Base-by-base conservation (phyloP, 2,888 invertebrate species). In the Augochlorella aurata region DNA sequence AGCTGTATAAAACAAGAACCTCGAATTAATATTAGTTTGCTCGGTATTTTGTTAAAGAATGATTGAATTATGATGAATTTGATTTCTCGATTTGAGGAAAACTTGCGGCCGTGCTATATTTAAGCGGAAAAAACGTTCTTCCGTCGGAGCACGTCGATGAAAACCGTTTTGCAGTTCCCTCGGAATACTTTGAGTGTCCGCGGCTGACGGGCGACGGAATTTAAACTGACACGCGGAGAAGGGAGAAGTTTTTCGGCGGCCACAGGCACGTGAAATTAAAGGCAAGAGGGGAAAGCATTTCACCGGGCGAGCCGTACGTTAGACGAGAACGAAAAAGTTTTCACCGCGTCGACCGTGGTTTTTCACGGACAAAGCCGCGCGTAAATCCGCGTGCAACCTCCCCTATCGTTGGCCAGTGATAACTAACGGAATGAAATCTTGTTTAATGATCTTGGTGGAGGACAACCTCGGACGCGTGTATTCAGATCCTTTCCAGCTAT, bases 231-330 rank as follows among this genome's bases (percentile, higher is more conserved):
- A 47, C 38, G 49, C 45, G 12, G 38, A 67, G 63, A 52, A 52
- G 29, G 50, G 18, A 71, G 24, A 77, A 83, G 81, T 71, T 80
- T 80, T 69, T 79, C 65, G 71, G 49, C 18, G 38, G 9, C 52
- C 72, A 61, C 61, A 65, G 52, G 24, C 69, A 83, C 78, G 83
- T 61, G 83, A 75, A 82, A 83, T 83, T 83, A 79, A 79, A 76
- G 66, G 77, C 29, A 65, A 52, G 72, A 73, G 24, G 9, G 69
- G 45, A 61, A 63, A 73, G 58, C 45, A 49, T 83, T 83, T 75
- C 54, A 67, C 54, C 54, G 68, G 52, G 58, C 54, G 29, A 81
- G 74, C 68, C 63, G 72, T 65, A 72, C 72, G 50, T 83, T 72
- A 73, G 68, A 50, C 54, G 58, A 44, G 47, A 73, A 21, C 38